Percentiles rank a stretch among this genome's conserved stretches.
phyloP scores from a whole-genome alignment of 2,797 vertebrate species.

The Pseudopleuronectes americanus region DNA sequence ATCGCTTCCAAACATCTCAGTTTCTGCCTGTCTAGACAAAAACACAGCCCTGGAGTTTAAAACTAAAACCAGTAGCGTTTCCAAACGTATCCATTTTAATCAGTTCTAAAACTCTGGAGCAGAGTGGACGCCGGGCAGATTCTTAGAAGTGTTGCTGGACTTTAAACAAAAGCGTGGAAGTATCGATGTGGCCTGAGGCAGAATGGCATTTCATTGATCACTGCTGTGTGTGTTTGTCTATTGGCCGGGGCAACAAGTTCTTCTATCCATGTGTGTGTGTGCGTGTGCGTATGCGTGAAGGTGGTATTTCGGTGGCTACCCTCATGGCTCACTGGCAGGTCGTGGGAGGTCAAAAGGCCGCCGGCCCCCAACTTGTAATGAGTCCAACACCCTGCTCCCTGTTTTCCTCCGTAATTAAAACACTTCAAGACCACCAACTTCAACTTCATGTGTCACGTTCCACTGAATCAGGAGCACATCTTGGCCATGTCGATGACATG shows the following conservation, averaged over 20 bases:
- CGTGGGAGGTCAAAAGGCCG: slow-evolving; percentile 46
- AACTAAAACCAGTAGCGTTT: no score
- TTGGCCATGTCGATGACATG: slow-evolving; percentile 5
- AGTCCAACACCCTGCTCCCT: slow-evolving; percentile 17
- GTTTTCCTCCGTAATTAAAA: slow-evolving; percentile 58
- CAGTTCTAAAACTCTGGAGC: no score
- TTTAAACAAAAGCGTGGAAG: no score
- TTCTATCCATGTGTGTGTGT: slow-evolving; percentile 25
- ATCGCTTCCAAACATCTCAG: no score
- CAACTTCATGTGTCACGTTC: slow-evolving; percentile 28
- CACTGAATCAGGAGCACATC: slow-evolving; percentile 13
- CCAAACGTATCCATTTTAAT: no score
- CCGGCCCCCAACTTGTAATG: slow-evolving; percentile 30
- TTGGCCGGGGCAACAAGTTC: slow-evolving; percentile 5
- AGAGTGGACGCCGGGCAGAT: no score
- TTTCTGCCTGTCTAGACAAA: no score
- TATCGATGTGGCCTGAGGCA: slow-evolving; percentile 1
- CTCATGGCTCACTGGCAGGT: slow-evolving; percentile 29
- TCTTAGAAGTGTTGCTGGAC: no score
- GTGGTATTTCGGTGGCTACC: slow-evolving; percentile 59
- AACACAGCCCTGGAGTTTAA: no score
- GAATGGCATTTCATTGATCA: slow-evolving; percentile 51
- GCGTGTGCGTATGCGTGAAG: slow-evolving; percentile 29
- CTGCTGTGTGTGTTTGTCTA: slow-evolving; percentile 36
- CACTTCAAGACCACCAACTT: slow-evolving; percentile 50